Evolutionary conservation across 2,113 vertebrate species (phyloP).

Genomic region (Otolemur garnettii): DNA sequence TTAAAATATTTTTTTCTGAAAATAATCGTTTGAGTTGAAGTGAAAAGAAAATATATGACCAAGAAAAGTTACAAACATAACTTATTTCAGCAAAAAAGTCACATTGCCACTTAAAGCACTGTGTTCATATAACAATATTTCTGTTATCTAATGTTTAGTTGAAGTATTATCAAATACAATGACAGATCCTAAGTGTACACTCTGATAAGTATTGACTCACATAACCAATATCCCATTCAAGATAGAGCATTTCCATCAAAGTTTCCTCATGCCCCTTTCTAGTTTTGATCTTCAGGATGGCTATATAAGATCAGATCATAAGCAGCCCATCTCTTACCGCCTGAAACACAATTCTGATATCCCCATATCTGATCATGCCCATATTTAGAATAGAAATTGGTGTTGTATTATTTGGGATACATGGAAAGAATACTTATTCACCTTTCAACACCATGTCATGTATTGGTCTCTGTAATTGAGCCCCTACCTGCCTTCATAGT

Average conservation of each 20-base stretch:
- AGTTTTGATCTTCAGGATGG: background rate
- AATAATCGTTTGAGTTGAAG: constrained; percentile 31
- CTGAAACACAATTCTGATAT: background rate
- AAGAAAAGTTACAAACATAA: constrained; percentile 16
- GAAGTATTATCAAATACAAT: background rate
- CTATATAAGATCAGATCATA: background rate
- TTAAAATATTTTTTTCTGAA: constrained; percentile 23
- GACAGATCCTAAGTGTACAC: background rate
- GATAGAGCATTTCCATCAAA: background rate
- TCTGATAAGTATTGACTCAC: background rate
- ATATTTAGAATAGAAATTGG: background rate
- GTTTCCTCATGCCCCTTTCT: background rate
- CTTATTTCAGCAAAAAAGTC: background rate
- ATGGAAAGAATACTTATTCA: background rate
- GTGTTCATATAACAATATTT: background rate
- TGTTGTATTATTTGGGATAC: background rate
- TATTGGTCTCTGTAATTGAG: background rate
- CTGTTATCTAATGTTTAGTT: background rate
- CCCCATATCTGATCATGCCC: background rate
- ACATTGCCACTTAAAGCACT: background rate
- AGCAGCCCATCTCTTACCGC: background rate
- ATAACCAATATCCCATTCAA: background rate
- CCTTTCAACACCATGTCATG: background rate
- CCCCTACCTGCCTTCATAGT: background rate
- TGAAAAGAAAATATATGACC: background rate